Base-by-base conservation (phyloP, 1,140 invertebrate genomes). In the Panagrolaimus sp. region DNA sequence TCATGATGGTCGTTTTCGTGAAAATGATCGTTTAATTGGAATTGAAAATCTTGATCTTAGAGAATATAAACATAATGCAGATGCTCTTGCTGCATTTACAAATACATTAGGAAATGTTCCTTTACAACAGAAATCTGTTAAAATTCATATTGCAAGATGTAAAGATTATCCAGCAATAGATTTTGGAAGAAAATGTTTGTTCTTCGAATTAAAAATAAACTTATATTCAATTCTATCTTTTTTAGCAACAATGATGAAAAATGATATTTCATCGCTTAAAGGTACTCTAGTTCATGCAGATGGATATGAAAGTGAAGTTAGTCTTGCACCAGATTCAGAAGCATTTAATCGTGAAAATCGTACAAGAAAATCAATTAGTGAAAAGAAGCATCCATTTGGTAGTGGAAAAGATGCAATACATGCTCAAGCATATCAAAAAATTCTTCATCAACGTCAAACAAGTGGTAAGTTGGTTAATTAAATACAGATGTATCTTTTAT, bases 381-480 rank as follows among this genome's bases (percentile, higher is more conserved):
- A 57, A 16, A 57, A 57, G n/a, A 20, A 27, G 8, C 31, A 38
- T 38, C 51, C 51, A 3, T 57, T 57, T 13, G 51, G 51, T 0
- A 13, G 11, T 23, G 51, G 51, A 11, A 57, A 57, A 11, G 51
- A 57, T n/a, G 51, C 51, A 11, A 27, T 27, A 5, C 51, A 57
- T 57, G 20, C 51, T 9, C 51, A 57, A 20, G 27, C 51, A 2
- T 57, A 25, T 27, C 51, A 57, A 20, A 57, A 57, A 23, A 57
- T 57, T 27, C 8, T 57, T 27, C 51, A 57, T 27, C 51, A 57
- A 16, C 51, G 51, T 25, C 51, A 57, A 16, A 57, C 51, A n/a
- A 57, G 51, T 20, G 51, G 51, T 57, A 25, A 57, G 51, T 57
- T n/a, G n/a, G 7, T 38, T 38, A n/a, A n/a, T 38, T 7, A 38